phyloP scores from a whole-genome alignment of 2,888 invertebrate species.

The Drosophila nr. medialis region DNA sequence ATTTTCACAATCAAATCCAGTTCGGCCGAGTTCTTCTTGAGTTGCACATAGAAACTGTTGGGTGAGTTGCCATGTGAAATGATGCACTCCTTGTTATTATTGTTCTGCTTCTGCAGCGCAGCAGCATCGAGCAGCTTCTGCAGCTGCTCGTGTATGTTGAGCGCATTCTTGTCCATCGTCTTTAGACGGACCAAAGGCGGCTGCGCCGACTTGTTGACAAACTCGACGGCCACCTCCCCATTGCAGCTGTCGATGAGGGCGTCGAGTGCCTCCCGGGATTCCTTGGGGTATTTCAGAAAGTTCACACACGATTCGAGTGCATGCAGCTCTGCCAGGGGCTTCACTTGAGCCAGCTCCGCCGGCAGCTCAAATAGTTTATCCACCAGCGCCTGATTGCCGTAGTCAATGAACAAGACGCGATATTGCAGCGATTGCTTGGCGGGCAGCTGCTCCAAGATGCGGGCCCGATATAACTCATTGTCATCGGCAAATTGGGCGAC shows the following conservation, averaged over 20 bases:
- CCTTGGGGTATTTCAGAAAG: constrained; percentile 80
- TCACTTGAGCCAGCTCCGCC: constrained; percentile 86
- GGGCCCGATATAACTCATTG: constrained; percentile 94
- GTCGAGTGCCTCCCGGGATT: constrained; percentile 73
- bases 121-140: constrained; percentile 69
- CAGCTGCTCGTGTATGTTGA: constrained; percentile 78
- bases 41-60: constrained; percentile 90
- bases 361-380: constrained; percentile 87
- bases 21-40: constrained; percentile 84
- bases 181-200: constrained; percentile 76
- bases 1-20: constrained; percentile 74
- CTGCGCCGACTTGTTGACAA: constrained; percentile 57
- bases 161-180: constrained; percentile 58
- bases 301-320: constrained; percentile 87
- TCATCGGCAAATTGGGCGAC: constrained; percentile 92
- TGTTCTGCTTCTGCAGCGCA: constrained; percentile 40
- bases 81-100: constrained; percentile 85
- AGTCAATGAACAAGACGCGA: constrained; percentile 90
- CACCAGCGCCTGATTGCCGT: constrained; percentile 87
- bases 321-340: constrained; percentile 87
- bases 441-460: constrained; percentile 88
- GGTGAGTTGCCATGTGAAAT: constrained; percentile 89
- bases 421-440: constrained; percentile 85
- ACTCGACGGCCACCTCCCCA: constrained; percentile 75
- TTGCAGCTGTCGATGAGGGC: constrained; percentile 76